phyloP scores from a whole-genome alignment of 2,888 invertebrate species.

The Perizoma affinitatum region DNA sequence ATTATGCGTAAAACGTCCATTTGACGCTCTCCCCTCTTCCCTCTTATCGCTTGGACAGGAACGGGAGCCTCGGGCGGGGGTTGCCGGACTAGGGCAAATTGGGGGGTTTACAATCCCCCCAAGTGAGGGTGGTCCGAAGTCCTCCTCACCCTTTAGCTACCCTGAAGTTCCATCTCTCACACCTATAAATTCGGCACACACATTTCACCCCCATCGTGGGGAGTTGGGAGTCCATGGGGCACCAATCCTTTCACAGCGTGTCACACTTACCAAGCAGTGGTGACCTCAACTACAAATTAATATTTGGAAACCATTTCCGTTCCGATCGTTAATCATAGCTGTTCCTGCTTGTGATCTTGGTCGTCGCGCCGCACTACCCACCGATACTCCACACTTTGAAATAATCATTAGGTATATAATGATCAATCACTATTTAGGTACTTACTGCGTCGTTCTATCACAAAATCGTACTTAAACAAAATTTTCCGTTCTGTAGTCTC shows the following conservation, averaged over 20 bases:
- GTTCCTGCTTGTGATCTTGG: constrained; percentile 64
- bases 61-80: constrained; percentile 80
- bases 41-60: constrained; percentile 84
- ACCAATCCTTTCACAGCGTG: constrained; percentile 82
- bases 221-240: constrained; percentile 68
- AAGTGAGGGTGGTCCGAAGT: constrained; percentile 80
- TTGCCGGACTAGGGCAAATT: constrained; percentile 82
- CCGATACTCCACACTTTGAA: constrained; percentile 2
- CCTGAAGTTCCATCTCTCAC: constrained; percentile 84
- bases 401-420: background rate
- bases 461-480: too few relatives aligned
- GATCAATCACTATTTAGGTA: background rate
- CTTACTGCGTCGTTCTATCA: too few relatives aligned
- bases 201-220: constrained; percentile 76
- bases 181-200: constrained; percentile 84
- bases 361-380: constrained; percentile 26
- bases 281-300: constrained; percentile 83
- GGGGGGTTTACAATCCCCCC: constrained; percentile 74
- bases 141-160: constrained; percentile 84
- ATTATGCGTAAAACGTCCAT: constrained; percentile 86
- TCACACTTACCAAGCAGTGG: constrained; percentile 78
- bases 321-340: constrained; percentile 79
- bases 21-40: constrained; percentile 83
- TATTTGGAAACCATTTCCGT: constrained; percentile 81
- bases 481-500: too few relatives aligned